These are phyloP conservation scores for Tanaodytes sp. DNA, from an alignment of 2,888 invertebrate genomes.

Conservation along the genomic window DNA sequence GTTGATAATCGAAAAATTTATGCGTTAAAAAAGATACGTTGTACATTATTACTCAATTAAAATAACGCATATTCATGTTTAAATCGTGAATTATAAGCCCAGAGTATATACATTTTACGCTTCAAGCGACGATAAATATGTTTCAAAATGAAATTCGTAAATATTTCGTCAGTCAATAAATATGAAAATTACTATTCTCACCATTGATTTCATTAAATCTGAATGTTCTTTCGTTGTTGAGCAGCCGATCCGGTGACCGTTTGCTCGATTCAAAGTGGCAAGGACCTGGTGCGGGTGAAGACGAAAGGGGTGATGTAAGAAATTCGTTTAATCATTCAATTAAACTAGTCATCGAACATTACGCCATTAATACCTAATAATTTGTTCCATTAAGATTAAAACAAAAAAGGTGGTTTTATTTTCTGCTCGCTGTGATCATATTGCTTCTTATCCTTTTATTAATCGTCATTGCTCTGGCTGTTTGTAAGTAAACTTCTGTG, in stretches of 20 bases:
- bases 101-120: too few species aligned
- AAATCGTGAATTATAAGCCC: too few species aligned
- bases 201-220: too few species aligned
- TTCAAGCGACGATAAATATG: too few species aligned
- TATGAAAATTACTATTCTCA: too few species aligned
- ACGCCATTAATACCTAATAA: conserved; percentile 2
- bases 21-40: too few species aligned
- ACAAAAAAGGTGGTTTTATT: conserved; percentile 45
- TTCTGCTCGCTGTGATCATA: conserved; percentile 58
- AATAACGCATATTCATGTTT: too few species aligned
- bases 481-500: conserved; percentile 62
- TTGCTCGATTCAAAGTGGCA: conserved; percentile 65
- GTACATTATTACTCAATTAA: too few species aligned
- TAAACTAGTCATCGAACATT: neutral
- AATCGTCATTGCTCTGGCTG: conserved; percentile 61
- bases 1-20: too few species aligned
- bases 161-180: too few species aligned
- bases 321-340: neutral
- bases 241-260: conserved; percentile 62
- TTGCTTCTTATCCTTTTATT: conserved; percentile 55
- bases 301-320: conserved; percentile 68
- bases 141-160: too few species aligned
- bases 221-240: too few species aligned
- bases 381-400: conserved; percentile 36
- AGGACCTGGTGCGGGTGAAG: conserved; percentile 66